Conservation (phyloP, 2,888 invertebrate species). For the Eupithecia subumbrata region DNA sequence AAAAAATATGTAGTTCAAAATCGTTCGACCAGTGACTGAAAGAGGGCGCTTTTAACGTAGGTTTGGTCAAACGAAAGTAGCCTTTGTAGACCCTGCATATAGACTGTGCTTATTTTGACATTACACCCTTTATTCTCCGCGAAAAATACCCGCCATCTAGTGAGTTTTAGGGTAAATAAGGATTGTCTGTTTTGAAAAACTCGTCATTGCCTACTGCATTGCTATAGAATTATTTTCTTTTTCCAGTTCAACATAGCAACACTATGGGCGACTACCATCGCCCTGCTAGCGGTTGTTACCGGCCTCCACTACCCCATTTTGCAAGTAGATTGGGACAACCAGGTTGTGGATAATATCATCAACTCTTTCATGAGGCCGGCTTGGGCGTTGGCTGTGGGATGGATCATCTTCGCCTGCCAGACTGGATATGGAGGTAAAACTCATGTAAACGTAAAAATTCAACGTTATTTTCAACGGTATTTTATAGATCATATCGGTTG, state of each 20-base stretch:
- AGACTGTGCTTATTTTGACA: too few species aligned
- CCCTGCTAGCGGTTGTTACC: slow-evolving; percentile 43
- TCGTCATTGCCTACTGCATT: background rate
- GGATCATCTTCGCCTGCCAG: slow-evolving; percentile 76
- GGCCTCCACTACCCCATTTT: slow-evolving; percentile 55
- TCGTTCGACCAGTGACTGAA: too few species aligned
- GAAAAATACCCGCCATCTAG: too few species aligned
- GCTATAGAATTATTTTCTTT: background rate
- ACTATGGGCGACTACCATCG: slow-evolving; percentile 49
- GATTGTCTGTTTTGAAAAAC: too few species aligned
- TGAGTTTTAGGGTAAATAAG: too few species aligned
- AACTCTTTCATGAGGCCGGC: slow-evolving; percentile 69
- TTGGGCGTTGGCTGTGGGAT: slow-evolving; percentile 75
- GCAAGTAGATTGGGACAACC: slow-evolving; percentile 62
- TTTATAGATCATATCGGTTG: background rate
- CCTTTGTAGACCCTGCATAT: too few species aligned
- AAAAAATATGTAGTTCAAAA: too few species aligned
- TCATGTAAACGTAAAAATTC: background rate
- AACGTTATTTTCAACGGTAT: background rate
- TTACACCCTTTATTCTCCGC: too few species aligned
- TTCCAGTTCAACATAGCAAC: slow-evolving; percentile 49
- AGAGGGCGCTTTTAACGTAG: too few species aligned
- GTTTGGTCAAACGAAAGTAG: too few species aligned
- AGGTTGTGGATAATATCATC: slow-evolving; percentile 59
- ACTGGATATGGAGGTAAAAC: slow-evolving; percentile 67